Percentiles rank a stretch among this genome's conserved stretches.
These are phyloP conservation scores for Apamea anceps DNA, from an alignment of 2,888 invertebrate species.

Conservation along the genomic window DNA sequence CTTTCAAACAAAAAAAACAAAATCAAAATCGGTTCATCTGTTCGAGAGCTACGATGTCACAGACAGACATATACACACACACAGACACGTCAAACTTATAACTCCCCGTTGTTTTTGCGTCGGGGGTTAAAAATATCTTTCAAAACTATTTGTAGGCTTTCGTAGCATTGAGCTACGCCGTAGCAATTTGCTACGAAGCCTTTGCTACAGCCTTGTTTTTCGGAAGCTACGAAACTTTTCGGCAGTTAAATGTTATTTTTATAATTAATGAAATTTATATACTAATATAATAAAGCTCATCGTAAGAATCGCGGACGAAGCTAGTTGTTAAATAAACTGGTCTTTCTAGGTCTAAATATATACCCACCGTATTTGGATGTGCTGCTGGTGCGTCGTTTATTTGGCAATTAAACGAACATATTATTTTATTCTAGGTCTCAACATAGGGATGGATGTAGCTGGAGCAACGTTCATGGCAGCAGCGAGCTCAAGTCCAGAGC, in stretches of 20 bases:
- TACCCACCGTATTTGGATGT: neutral
- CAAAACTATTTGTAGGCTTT: neutral
- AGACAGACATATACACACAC: too few relatives aligned
- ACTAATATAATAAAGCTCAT: neutral
- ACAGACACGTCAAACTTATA: too few relatives aligned
- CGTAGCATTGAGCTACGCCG: constrained; percentile 47
- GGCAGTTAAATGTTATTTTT: neutral
- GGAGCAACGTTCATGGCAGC: constrained; percentile 98
- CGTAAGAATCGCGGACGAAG: neutral
- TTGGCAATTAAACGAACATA: neutral
- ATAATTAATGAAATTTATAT: neutral
- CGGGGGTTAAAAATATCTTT: neutral
- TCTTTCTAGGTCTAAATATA: neutral
- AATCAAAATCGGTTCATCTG: too few relatives aligned
- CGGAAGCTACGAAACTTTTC: neutral
- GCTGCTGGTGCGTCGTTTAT: neutral
- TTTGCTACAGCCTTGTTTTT: constrained; percentile 22
- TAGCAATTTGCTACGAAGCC: constrained; percentile 41
- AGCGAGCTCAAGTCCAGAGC: constrained; percentile 96
- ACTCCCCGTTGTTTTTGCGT: too few relatives aligned
- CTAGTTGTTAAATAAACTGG: neutral
- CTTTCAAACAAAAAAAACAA: too few relatives aligned
- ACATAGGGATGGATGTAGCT: constrained; percentile 94
- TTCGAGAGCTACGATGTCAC: too few relatives aligned
- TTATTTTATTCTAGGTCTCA: constrained; percentile 84